phyloP scores from a whole-genome alignment of 2,113 vertebrate species.

The Oreochromis tanganicae region DNA sequence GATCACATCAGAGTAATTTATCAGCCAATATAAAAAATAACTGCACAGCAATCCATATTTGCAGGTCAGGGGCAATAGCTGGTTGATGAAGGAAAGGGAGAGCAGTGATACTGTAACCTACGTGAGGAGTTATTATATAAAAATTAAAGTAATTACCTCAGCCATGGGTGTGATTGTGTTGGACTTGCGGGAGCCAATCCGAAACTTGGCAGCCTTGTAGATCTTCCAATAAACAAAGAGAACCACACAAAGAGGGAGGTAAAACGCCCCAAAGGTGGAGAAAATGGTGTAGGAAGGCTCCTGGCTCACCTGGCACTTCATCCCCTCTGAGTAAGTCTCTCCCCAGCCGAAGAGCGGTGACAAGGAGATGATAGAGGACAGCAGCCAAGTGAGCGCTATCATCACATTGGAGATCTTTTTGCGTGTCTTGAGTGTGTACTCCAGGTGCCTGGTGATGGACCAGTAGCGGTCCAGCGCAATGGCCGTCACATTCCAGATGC shows the following conservation, averaged over 20 bases:
- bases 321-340: slow-evolving; percentile 84
- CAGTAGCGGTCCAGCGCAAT: slow-evolving; percentile 96
- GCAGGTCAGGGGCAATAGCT: not conserved
- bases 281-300: slow-evolving; percentile 92
- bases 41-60: not conserved
- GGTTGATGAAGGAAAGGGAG: not conserved
- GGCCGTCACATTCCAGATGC: slow-evolving; percentile 97
- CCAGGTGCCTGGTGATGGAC: slow-evolving; percentile 92
- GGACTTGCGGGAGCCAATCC: slow-evolving; percentile 82
- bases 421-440: slow-evolving; percentile 86
- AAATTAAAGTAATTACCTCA: slow-evolving; percentile 58
- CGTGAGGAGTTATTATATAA: not conserved
- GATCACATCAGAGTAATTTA: not conserved
- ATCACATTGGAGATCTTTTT: slow-evolving; percentile 88
- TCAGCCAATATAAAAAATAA: slow-evolving; percentile 6
- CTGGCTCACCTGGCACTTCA: slow-evolving; percentile 90
- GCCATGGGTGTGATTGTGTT: slow-evolving; percentile 87
- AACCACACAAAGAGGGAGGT: slow-evolving; percentile 90
- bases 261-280: slow-evolving; percentile 95
- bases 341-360: slow-evolving; percentile 93
- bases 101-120: not conserved
- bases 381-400: slow-evolving; percentile 88
- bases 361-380: slow-evolving; percentile 89
- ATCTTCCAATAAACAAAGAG: slow-evolving; percentile 99
- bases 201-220: slow-evolving; percentile 92